Base-by-base conservation (phyloP, 2,888 invertebrate species). In the Aspidiotus destructor region DNA sequence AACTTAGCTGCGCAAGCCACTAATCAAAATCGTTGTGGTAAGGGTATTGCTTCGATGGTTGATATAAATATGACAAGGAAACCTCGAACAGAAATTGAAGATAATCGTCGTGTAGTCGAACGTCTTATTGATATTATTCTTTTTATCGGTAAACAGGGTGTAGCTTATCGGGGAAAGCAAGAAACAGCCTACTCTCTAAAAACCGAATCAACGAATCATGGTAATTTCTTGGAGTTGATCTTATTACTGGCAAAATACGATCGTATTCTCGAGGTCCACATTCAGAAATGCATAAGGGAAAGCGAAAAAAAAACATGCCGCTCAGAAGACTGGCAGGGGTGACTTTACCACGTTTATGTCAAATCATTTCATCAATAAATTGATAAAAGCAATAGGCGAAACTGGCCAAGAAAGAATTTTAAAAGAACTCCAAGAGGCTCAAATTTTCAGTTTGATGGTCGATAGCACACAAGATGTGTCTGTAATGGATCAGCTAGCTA, bases 381-480 rank as follows among this genome's bases (percentile, higher is more conserved):
- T 71, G 54, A 69, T 71, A 17, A 52, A 60, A n/a, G 52, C 64
- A 28, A 69, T 71, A n/a, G 62, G 62, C 44, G 16, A 63, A 13
- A 40, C 44, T 40, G 67, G 64, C 17, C 57, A 65, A 52, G 48
- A 62, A 16, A 69, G 60, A 17, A 71, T 71, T 52, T 58, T 69
- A 15, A 67, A 69, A 42, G 69, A 69, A 48, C 67, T 71, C 15
- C 40, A 62, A 2, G 58, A 70, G 62, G 63, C 58, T 41, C 28
- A 61, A 42, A 52, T 55, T 17, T 69, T 55, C 65, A 69, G 70
- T 55, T 28, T 69, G n/a, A 65, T 70, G 65, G 28, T 70, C 41
- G 69, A 70, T 60, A 69, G 61, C 57, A 70, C 69, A 13, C 70
- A 69, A 65, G 69, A 70, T 57, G 61, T 70, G 8, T 48, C 68